Conservation (phyloP, 1,140 invertebrate genomes). For the Drosophila malerkotliana region DNA sequence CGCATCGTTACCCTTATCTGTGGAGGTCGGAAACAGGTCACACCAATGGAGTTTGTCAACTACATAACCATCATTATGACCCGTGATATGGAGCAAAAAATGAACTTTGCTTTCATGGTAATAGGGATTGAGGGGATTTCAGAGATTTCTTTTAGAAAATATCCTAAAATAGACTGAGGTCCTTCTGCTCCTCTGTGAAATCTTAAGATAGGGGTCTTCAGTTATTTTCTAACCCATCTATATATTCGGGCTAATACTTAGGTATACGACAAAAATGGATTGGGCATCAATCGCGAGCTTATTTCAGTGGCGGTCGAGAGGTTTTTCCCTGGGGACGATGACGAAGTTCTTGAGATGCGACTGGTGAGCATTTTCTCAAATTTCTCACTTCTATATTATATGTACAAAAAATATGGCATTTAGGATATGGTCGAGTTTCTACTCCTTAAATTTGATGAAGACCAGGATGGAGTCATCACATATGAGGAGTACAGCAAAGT, state of each 20-base stretch:
- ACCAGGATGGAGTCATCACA: slow-evolving; percentile 23
- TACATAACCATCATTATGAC: slow-evolving; percentile 26
- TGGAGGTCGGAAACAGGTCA: slow-evolving; percentile 11
- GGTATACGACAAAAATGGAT: slow-evolving; percentile 22
- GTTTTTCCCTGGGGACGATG: slow-evolving; percentile 26
- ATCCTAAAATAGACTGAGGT: no score
- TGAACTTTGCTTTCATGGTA: slow-evolving; percentile 32
- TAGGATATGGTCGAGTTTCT: slow-evolving; percentile 39
- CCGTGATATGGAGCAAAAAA: slow-evolving; percentile 12
- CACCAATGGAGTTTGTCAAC: slow-evolving; percentile 18
- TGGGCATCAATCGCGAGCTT: slow-evolving; percentile 20
- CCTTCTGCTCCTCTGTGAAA: no score
- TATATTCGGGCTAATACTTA: background rate
- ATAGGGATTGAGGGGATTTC: background rate
- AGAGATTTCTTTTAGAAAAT: background rate
- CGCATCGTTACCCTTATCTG: slow-evolving; percentile 20
- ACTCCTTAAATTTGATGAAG: slow-evolving; percentile 31
- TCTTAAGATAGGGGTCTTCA: no score
- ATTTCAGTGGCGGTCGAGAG: slow-evolving; percentile 16
- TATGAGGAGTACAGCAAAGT: slow-evolving; percentile 28
- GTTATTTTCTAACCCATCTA: no score
- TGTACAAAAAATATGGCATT: background rate
- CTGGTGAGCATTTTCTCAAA: slow-evolving; percentile 12
- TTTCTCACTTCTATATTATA: background rate
- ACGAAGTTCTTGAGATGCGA: slow-evolving; percentile 31